Conservation (phyloP, 2,113 vertebrate species). For the Amphiprion ocellaris region DNA sequence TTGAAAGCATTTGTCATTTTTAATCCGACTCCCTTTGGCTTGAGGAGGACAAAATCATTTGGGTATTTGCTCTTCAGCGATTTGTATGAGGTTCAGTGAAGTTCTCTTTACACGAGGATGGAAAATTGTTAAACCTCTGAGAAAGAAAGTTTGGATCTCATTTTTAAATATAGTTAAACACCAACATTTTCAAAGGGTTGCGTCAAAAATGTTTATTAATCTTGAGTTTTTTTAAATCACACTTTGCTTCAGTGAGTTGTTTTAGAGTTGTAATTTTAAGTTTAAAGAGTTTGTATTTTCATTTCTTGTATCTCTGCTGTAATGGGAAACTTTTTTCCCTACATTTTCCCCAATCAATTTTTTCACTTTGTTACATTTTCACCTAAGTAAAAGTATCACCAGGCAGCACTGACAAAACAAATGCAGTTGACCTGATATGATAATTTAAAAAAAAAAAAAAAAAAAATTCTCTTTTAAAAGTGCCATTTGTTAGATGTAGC, state of each 20-base stretch:
- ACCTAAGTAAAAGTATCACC: neutral
- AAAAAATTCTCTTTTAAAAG: neutral
- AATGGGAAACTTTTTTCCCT: too few species aligned
- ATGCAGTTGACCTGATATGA: neutral
- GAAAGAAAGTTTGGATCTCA: too few species aligned
- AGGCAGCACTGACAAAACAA: too few species aligned
- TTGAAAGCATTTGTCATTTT: slow-evolving; percentile 7
- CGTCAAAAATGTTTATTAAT: too few species aligned
- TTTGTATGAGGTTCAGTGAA: neutral
- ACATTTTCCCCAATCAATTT: too few species aligned
- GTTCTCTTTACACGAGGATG: neutral
- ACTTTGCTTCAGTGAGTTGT: neutral
- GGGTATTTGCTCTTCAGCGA: neutral
- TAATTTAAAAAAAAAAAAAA: too few species aligned
- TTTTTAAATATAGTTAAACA: too few species aligned
- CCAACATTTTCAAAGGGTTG: too few species aligned
- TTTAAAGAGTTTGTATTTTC: neutral
- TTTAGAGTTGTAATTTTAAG: neutral
- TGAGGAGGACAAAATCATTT: neutral
- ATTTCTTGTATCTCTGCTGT: too few species aligned
- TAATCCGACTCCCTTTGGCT: neutral
- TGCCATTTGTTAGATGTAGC: neutral
- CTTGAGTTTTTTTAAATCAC: neutral
- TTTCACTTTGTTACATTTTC: neutral
- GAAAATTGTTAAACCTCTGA: neutral